These are phyloP conservation scores for Orientallactaga bullata DNA, from an alignment of 2,113 vertebrate genomes.

Conservation along the genomic window DNA sequence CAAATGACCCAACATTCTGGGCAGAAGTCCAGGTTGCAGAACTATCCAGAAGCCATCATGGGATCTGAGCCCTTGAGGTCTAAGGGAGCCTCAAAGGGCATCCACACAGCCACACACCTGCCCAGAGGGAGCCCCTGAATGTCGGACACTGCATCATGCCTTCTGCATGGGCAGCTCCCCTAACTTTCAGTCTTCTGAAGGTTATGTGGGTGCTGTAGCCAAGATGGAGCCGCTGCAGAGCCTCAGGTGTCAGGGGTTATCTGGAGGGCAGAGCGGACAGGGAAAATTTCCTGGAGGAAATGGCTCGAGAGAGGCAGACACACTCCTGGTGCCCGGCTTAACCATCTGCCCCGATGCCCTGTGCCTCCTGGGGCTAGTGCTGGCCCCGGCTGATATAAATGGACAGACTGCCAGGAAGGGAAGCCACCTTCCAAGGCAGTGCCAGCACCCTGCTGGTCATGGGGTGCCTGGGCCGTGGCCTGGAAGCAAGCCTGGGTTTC, in stretches of 20 bases:
- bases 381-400: not conserved
- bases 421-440: not conserved
- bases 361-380: not conserved
- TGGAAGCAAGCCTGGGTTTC: not conserved
- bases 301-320: not conserved
- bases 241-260: not conserved
- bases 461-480: not conserved
- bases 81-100: conserved; percentile 35
- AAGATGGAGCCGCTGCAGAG: not conserved
- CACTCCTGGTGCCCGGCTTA: no score
- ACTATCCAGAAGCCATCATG: conserved; percentile 44
- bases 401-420: not conserved
- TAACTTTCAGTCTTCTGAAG: no score
- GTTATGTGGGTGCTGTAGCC: not conserved
- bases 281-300: not conserved
- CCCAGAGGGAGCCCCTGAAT: not conserved
- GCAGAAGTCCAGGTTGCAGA: conserved; percentile 48
- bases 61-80: conserved; percentile 7
- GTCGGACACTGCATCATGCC: not conserved
- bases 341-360: not conserved
- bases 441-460: not conserved
- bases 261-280: not conserved
- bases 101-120: not conserved
- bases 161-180: not conserved
- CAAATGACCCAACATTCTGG: conserved; percentile 56